Conservation (phyloP, 2,113 vertebrate species). For the Melanotaenia duboulayi region DNA sequence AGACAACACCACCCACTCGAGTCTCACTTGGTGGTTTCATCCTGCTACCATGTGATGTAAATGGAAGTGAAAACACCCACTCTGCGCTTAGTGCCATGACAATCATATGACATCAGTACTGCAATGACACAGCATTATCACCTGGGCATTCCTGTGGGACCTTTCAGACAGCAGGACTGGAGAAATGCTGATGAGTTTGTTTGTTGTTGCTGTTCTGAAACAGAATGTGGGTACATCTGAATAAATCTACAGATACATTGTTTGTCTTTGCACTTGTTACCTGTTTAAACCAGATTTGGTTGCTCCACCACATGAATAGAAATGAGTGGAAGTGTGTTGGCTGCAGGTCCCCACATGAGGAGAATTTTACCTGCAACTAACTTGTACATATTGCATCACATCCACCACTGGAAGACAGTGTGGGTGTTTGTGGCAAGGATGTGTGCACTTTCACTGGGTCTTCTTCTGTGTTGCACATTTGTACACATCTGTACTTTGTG, state of each 20-base stretch:
- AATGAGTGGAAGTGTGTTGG: background rate
- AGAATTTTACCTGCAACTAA: background rate
- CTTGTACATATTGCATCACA: conserved; percentile 20
- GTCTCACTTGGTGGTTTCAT: conserved; percentile 67
- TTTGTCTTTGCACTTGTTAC: background rate
- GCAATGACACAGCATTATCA: conserved; percentile 68
- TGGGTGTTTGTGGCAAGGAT: conserved; percentile 66
- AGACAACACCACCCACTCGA: conserved; percentile 56
- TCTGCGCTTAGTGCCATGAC: conserved; percentile 49
- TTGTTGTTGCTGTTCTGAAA: conserved; percentile 20
- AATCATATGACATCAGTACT: conserved; percentile 72
- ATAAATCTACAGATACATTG: background rate
- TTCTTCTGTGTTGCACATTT: conserved; percentile 22
- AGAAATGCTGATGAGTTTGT: conserved; percentile 6
- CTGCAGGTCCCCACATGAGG: conserved; percentile 7
- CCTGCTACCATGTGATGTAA: conserved; percentile 70
- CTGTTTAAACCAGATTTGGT: background rate
- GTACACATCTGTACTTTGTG: conserved; percentile 35
- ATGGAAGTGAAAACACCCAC: conserved; percentile 79
- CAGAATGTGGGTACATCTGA: background rate
- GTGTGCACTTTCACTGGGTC: conserved; percentile 67
- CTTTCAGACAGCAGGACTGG: conserved; percentile 12
- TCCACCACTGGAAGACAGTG: conserved; percentile 57
- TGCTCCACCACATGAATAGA: background rate
- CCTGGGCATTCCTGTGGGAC: conserved; percentile 18